Evolutionary conservation across 2,113 vertebrate genomes (phyloP).

Genomic region (Asarcornis scutulata): DNA sequence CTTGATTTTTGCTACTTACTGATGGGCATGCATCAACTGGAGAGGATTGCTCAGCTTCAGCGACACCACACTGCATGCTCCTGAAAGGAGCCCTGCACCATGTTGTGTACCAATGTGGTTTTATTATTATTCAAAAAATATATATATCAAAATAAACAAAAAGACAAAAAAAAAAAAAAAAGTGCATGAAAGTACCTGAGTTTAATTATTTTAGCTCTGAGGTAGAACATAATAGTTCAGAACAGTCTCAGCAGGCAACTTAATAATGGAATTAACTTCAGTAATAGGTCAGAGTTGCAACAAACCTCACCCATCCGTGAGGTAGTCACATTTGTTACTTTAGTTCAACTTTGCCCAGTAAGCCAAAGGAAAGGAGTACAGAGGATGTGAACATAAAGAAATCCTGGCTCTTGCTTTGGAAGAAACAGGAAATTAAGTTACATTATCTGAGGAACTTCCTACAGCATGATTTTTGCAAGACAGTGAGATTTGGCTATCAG

Average conservation of each 20-base stretch:
- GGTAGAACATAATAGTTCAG: neutral
- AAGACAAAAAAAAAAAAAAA: neutral
- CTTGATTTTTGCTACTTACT: neutral
- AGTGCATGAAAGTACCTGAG: neutral
- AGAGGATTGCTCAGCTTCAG: neutral
- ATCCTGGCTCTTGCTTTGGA: neutral
- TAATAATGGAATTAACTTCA: neutral
- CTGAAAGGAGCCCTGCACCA: neutral
- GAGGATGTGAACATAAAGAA: neutral
- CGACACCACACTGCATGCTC: neutral
- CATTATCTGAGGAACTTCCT: neutral
- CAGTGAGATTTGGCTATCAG: neutral
- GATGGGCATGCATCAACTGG: neutral
- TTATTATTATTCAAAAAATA: neutral
- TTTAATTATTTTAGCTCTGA: neutral
- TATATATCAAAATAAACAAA: neutral
- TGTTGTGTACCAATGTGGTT: neutral
- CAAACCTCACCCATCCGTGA: neutral
- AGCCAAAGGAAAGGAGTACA: neutral
- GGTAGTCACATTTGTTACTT: neutral
- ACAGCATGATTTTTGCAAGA: neutral
- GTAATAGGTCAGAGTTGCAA: neutral
- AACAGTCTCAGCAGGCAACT: neutral
- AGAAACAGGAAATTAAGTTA: conserved; percentile 30
- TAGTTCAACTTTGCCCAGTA: neutral